These are phyloP conservation scores for Lytechinus variegatus DNA, from an alignment of 35 echinoderm and acorn worm species.

Conservation along the genomic window DNA sequence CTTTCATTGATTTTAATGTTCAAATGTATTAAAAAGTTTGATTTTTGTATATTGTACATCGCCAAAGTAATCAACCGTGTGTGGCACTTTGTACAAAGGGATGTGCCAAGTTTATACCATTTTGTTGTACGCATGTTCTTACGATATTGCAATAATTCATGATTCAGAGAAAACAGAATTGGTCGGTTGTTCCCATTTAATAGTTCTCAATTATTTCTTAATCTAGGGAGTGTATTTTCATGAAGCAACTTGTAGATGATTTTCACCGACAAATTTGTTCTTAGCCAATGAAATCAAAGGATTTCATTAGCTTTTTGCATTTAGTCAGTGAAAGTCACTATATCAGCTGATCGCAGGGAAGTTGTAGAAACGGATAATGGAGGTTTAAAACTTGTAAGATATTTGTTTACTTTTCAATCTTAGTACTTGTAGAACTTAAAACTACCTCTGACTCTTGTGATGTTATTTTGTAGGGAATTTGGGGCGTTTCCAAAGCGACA, in stretches of 20 bases:
- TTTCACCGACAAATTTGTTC: no score
- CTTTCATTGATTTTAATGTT: not conserved
- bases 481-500: not conserved
- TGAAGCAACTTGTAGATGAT: no score
- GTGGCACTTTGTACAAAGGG: not conserved
- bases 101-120: not conserved
- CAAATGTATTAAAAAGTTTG: not conserved
- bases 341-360: not conserved
- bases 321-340: no score
- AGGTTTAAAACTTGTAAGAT: not conserved
- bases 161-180: not conserved
- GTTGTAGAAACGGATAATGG: not conserved
- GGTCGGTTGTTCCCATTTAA: not conserved
- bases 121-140: not conserved
- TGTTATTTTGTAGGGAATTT: not conserved
- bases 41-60: not conserved
- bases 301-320: no score
- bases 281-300: no score
- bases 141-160: not conserved
- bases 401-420: not conserved
- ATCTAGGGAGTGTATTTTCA: not conserved
- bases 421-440: constrained; percentile 7
- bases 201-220: not conserved
- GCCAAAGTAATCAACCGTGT: not conserved
- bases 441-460: not conserved